Evolutionary conservation across 2,113 vertebrate genomes (phyloP).

Genomic region (Muntiacus reevesi): DNA sequence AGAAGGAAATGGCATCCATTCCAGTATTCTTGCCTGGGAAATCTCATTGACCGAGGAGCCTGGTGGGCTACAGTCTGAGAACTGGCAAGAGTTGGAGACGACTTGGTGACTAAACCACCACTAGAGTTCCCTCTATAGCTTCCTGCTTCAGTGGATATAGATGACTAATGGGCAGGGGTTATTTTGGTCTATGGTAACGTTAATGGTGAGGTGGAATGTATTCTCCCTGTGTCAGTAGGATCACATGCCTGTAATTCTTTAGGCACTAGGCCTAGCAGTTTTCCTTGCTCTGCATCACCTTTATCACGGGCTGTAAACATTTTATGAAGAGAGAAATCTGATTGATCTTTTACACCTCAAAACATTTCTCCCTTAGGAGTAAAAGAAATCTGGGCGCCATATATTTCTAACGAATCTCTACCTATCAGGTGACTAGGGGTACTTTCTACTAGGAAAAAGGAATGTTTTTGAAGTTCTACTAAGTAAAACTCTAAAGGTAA

Average conservation of each 20-base stretch:
- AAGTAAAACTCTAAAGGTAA: background rate
- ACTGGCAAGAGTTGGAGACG: fast-evolving
- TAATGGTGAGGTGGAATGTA: background rate
- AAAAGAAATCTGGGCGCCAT: background rate
- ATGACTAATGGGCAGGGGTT: too few relatives aligned
- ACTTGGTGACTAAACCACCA: background rate
- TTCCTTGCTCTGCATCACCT: background rate
- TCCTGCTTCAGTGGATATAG: background rate
- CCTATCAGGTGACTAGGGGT: background rate
- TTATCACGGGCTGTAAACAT: background rate
- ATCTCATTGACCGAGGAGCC: background rate
- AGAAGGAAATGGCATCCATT: background rate
- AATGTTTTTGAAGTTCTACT: background rate
- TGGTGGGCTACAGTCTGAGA: background rate
- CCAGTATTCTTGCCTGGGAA: background rate
- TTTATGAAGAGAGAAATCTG: background rate
- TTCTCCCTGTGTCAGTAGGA: background rate
- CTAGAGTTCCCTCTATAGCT: background rate
- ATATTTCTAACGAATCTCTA: background rate
- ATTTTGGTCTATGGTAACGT: too few relatives aligned
- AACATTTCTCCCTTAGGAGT: background rate
- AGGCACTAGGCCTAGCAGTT: background rate
- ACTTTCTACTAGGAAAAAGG: background rate
- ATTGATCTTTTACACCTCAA: background rate
- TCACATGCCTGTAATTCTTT: background rate